Evolutionary conservation across 1,140 invertebrate genomes (phyloP), one percentile per base, ranked within the genome.

Genomic region (Drosophila aff.): DNA sequence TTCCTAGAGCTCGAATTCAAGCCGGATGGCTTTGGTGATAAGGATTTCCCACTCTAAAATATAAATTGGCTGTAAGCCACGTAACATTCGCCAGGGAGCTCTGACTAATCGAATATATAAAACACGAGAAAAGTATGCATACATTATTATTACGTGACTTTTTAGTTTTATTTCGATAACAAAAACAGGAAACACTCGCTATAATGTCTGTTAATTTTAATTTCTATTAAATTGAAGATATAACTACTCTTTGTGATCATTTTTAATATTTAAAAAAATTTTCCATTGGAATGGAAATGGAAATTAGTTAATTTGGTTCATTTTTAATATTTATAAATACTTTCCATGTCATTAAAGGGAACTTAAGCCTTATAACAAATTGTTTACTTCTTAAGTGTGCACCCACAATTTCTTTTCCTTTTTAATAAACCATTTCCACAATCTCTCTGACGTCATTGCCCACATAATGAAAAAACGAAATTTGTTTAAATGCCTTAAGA

Each of bases 61-160:
- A 26, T 69, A 33, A 50, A 71, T 67, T 71, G 63, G 63, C 67
- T 67, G 1, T n/a, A 50, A 43, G 44, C 53, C 67, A 73, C 67
- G 69, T 72, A 72, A 43, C 26, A 49, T 41, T 36, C 23, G 16
- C 50, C 60, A 26, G 13, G 9, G 16, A 38, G 16, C n/a, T 38
- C 44, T 71, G 44, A 59, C 69, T 59, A 72, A 73, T 73, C 69
- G 38, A 60, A 50, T 31, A 31, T 50, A 18, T 28, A 23, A 33
- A 4, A 33, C 23, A 49, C 15, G 26, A 3, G 18, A 28, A 49
- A 28, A n/a, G 28, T 46, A 36, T 52, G 33, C 40, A 38, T 26
- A 28, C 26, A 31, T 63, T 53, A 67, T 49, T 64, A 59, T 57
- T 79, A 76, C 81, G 81, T 83, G 81, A 72, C 72, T 55, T 59